These are phyloP conservation scores for Ptychadena robeensis DNA, from an alignment of 2,797 vertebrate species.

Conservation along the genomic window DNA sequence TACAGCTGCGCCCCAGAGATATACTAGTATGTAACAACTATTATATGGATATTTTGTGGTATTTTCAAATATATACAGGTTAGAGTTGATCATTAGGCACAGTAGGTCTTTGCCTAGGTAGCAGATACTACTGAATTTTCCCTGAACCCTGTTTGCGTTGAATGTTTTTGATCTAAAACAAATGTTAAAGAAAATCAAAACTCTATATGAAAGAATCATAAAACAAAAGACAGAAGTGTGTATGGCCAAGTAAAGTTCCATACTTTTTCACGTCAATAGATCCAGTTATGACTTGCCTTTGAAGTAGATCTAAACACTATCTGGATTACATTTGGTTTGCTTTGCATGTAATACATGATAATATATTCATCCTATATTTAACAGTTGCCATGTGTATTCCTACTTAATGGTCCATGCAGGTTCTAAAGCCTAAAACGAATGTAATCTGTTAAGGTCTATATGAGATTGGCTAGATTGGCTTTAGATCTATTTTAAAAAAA, in stretches of 20 bases:
- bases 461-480: too few relatives aligned
- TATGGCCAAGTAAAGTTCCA: too few relatives aligned
- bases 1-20: background rate
- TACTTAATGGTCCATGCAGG: too few relatives aligned
- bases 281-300: background rate
- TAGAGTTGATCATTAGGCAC: background rate
- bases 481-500: too few relatives aligned
- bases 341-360: too few relatives aligned
- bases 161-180: background rate
- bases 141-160: background rate
- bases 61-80: background rate
- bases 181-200: background rate
- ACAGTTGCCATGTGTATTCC: too few relatives aligned
- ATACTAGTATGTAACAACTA: background rate
- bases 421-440: too few relatives aligned
- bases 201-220: background rate
- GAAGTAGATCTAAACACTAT: background rate
- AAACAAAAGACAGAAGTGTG: too few relatives aligned
- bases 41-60: background rate
- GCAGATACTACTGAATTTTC: background rate
- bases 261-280: too few relatives aligned
- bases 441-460: too few relatives aligned
- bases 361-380: too few relatives aligned
- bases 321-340: background rate
- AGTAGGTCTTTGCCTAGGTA: conserved; percentile 2